phyloP scores from a whole-genome alignment of 2,888 invertebrate species.

The Lingula anatina region DNA sequence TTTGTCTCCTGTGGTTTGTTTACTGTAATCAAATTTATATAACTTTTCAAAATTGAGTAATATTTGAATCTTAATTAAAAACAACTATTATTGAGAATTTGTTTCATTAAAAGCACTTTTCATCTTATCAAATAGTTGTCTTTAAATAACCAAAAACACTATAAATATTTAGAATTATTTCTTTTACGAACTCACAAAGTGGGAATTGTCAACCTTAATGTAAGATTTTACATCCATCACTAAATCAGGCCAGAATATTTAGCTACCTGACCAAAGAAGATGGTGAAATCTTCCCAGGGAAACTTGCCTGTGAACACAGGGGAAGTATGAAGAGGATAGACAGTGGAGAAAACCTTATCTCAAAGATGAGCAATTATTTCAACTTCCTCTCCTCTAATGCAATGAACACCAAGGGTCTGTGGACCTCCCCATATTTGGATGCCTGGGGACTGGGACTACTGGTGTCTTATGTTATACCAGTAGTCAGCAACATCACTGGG shows the following conservation, averaged over 20 bases:
- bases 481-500: conserved; percentile 41
- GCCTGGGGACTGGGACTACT: conserved; percentile 52
- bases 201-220: no score
- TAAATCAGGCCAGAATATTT: conserved; percentile 48
- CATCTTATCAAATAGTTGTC: no score
- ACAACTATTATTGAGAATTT: no score
- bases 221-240: no score
- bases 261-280: conserved; percentile 52
- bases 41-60: no score
- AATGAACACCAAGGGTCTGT: conserved; percentile 43
- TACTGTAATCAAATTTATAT: no score
- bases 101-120: no score
- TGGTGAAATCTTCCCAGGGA: conserved; percentile 51
- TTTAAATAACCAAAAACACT: no score
- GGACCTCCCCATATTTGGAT: conserved; percentile 53
- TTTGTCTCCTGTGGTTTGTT: no score
- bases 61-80: no score
- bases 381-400: conserved; percentile 49
- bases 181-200: no score
- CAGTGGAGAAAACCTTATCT: conserved; percentile 51
- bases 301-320: conserved; percentile 42
- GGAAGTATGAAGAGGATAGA: conserved; percentile 48
- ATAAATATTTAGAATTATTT: no score
- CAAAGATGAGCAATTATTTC: conserved; percentile 53
- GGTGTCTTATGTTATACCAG: conserved; percentile 52